Evolutionary conservation across 1,140 invertebrate species (phyloP).

Genomic region (Ips typographus): DNA sequence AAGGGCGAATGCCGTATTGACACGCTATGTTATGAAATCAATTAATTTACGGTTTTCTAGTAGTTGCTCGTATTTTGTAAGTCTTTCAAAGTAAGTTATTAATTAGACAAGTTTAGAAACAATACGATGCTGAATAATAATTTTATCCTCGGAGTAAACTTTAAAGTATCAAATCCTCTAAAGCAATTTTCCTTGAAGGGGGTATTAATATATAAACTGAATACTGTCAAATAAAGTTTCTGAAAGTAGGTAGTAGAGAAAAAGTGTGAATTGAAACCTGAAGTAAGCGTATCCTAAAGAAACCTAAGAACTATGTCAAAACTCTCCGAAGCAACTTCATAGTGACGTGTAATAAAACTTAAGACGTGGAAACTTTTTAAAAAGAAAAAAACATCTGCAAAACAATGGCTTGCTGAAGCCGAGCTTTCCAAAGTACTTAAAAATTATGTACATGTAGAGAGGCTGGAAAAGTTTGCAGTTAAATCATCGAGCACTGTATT

Average conservation of each 20-base stretch:
- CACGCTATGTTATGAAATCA: conserved; percentile 21
- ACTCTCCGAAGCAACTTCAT: conserved; percentile 14
- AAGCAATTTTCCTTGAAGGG: too few species aligned
- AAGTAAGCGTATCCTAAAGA: neutral
- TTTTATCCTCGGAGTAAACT: too few species aligned
- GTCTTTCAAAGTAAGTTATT: too few species aligned
- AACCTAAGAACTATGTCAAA: conserved; percentile 1
- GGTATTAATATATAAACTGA: too few species aligned
- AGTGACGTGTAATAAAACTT: conserved; percentile 24
- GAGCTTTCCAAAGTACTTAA: conserved; percentile 36
- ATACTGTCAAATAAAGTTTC: too few species aligned
- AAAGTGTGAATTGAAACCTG: neutral
- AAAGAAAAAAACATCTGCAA: conserved; percentile 20
- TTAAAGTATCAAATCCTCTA: too few species aligned
- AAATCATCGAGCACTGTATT: conserved; percentile 33
- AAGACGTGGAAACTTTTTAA: conserved; percentile 24
- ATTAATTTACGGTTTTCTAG: too few species aligned
- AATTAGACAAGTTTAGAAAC: too few species aligned
- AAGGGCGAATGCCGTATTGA: conserved; percentile 28
- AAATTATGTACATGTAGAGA: conserved; percentile 38
- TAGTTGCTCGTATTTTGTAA: too few species aligned
- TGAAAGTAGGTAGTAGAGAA: neutral
- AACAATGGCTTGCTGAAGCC: conserved; percentile 32
- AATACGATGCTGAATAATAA: too few species aligned
- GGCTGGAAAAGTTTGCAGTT: conserved; percentile 34